Evolutionary conservation across 1,140 invertebrate species (phyloP).

Genomic region (Euborellia annulipes): DNA sequence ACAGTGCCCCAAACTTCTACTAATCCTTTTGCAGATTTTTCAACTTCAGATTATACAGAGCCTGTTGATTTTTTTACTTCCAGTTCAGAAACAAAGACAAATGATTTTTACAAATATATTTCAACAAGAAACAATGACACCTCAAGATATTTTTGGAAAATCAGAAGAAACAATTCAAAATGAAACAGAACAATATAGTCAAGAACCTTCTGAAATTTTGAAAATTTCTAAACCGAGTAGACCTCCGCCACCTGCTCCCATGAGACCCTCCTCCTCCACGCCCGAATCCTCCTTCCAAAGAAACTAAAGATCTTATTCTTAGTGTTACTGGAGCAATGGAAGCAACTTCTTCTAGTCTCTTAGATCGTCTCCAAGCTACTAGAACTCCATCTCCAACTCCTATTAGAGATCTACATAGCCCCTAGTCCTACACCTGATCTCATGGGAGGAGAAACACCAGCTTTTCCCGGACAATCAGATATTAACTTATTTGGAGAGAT

Average conservation of each 20-base stretch:
- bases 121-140: too few relatives aligned
- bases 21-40: slow-evolving; percentile 19
- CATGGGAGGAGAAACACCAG: slow-evolving; percentile 31
- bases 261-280: slow-evolving; percentile 32
- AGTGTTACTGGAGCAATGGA: slow-evolving; percentile 79
- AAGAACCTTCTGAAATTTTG: slow-evolving; percentile 10
- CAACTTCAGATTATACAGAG: neutral
- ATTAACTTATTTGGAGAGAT: too few relatives aligned
- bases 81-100: too few relatives aligned
- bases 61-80: too few relatives aligned
- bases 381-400: slow-evolving; percentile 66
- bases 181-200: slow-evolving; percentile 4
- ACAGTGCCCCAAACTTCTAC: slow-evolving; percentile 20
- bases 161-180: neutral
- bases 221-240: slow-evolving; percentile 6
- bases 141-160: too few relatives aligned
- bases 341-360: slow-evolving; percentile 63
- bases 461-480: neutral
- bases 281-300: slow-evolving; percentile 41
- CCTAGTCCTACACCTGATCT: slow-evolving; percentile 68
- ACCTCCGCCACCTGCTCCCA: slow-evolving; percentile 23
- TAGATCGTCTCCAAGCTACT: slow-evolving; percentile 65
- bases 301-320: slow-evolving; percentile 70
- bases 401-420: slow-evolving; percentile 59
- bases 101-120: too few relatives aligned